phyloP scores from a whole-genome alignment of 2,797 vertebrate species.

The Astyanax mexicanus region DNA sequence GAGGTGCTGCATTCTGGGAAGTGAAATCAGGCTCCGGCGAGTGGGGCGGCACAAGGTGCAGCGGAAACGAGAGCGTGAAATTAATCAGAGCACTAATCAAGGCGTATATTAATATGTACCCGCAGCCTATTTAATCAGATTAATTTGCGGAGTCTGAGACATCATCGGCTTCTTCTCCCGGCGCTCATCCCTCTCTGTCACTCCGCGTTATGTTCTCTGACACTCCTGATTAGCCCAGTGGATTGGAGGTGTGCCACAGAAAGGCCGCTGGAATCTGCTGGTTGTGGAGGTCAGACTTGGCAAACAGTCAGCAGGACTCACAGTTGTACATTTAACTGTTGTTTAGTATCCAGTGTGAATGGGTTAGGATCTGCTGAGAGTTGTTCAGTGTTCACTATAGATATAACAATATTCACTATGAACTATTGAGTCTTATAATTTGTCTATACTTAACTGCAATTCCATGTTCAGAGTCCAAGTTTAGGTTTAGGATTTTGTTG shows the following conservation, averaged over 20 bases:
- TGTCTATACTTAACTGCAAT: no score
- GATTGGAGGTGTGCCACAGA: constrained; percentile 56
- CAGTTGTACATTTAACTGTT: no score
- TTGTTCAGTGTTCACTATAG: no score
- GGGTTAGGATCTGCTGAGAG: no score
- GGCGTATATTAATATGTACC: constrained; percentile 48
- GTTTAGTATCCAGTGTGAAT: background rate
- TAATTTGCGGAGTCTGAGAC: constrained; percentile 33
- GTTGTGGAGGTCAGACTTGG: constrained; percentile 52
- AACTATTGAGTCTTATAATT: no score
- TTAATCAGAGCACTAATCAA: constrained; percentile 43
- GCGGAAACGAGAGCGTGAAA: constrained; percentile 45
- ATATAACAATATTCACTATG: no score
- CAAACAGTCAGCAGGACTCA: no score
- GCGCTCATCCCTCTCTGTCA: constrained; percentile 49
- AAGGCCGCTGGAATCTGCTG: constrained; percentile 64
- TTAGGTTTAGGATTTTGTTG: no score
- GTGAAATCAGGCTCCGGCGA: background rate
- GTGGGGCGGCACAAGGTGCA: background rate
- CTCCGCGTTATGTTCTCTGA: constrained; percentile 62
- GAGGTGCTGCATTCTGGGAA: constrained; percentile 23
- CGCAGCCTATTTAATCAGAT: constrained; percentile 45
- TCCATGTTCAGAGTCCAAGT: no score
- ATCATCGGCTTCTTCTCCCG: constrained; percentile 5
- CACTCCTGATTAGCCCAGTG: constrained; percentile 65